Percentiles rank a stretch among this genome's conserved stretches.
phyloP scores from a whole-genome alignment of 2,797 vertebrate genomes.

The Tamandua tetradactyla region DNA sequence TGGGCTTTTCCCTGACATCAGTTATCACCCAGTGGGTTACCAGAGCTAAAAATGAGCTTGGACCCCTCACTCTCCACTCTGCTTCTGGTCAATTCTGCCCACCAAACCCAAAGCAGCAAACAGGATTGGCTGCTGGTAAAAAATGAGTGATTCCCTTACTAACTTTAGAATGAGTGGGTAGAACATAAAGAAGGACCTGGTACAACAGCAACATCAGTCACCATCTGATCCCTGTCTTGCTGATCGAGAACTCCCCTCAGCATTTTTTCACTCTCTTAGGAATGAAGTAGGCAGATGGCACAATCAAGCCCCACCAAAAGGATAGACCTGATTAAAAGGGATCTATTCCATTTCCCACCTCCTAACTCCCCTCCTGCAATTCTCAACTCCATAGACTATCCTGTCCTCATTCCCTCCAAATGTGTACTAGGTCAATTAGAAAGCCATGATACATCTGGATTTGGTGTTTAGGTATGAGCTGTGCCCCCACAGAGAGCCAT shows the following conservation, averaged over 20 bases:
- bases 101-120: neutral
- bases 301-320: neutral
- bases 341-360: neutral
- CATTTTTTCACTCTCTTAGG: neutral
- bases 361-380: neutral
- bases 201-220: neutral
- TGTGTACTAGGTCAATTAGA: neutral
- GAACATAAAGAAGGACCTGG: neutral
- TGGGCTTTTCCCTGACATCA: neutral
- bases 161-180: neutral
- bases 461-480: neutral
- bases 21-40: neutral
- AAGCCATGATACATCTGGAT: neutral
- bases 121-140: neutral
- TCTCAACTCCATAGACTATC: neutral
- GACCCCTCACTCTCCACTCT: neutral
- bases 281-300: too few species aligned
- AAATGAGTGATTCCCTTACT: neutral
- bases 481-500: too few species aligned
- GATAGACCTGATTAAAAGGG: neutral
- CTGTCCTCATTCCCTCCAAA: neutral
- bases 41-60: neutral
- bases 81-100: neutral
- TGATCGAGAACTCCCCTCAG: neutral
- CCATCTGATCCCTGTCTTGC: neutral